Evolutionary conservation across 2,113 vertebrate species (phyloP).

Genomic region (Heterocephalus glaber): DNA sequence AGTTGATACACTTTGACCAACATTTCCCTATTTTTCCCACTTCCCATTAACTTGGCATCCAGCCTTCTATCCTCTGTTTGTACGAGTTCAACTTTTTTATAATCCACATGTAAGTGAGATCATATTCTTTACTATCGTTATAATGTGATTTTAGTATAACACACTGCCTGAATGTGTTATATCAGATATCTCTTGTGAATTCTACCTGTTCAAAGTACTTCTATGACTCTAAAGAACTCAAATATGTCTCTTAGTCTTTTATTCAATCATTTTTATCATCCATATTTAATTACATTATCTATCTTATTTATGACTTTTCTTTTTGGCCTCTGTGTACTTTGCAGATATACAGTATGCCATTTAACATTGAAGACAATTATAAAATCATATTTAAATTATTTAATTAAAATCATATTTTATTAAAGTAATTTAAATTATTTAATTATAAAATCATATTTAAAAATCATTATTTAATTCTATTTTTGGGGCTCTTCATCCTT

Average conservation of each 20-base stretch:
- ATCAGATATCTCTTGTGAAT: conserved; percentile 18
- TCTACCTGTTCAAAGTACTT: background rate
- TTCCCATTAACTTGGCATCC: accelerated
- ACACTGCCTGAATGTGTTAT: background rate
- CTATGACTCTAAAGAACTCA: background rate
- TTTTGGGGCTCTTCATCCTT: background rate
- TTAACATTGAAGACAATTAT: background rate
- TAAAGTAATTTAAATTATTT: too few species aligned
- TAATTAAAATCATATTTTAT: too few species aligned
- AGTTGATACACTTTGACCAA: background rate
- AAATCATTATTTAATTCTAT: conserved; percentile 3
- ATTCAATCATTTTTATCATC: background rate
- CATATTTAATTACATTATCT: background rate
- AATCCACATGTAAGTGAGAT: background rate
- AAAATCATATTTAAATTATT: background rate
- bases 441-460: background rate
- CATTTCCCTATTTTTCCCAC: background rate
- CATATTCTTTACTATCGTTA: background rate
- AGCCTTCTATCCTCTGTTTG: background rate
- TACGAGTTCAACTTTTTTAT: background rate
- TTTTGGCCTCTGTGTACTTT: background rate
- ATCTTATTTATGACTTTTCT: background rate
- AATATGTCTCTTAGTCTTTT: background rate
- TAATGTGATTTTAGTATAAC: background rate
- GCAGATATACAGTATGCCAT: background rate